Conservation (phyloP, 2,113 vertebrate genomes). For the Nothoprocta perdicaria region DNA sequence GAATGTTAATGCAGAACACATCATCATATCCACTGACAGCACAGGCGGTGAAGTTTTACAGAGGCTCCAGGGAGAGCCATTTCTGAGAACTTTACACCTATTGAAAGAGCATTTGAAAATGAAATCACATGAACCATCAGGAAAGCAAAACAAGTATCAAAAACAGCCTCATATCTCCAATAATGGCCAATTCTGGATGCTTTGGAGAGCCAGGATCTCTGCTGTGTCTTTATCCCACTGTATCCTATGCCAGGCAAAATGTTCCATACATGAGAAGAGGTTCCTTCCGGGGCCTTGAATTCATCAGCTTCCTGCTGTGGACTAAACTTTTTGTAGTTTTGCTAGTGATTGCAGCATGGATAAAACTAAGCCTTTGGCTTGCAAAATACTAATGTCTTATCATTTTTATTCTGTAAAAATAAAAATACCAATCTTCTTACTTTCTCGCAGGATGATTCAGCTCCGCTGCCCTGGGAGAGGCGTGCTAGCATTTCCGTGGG, state of each 20-base stretch:
- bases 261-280: accelerated
- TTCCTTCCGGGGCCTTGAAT: neutral
- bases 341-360: neutral
- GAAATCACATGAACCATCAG: neutral
- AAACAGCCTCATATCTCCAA: accelerated
- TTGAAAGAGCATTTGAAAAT: neutral
- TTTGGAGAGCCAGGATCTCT: neutral
- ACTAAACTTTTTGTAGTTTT: neutral
- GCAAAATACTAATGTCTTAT: neutral
- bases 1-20: neutral
- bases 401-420: neutral
- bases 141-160: neutral
- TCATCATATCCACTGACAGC: neutral
- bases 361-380: neutral
- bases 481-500: slow-evolving; percentile 70
- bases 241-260: neutral
- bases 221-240: neutral
- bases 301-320: neutral
- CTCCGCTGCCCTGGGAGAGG: slow-evolving; percentile 71
- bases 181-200: no score
- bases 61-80: neutral
- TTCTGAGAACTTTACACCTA: neutral
- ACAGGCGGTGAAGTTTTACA: neutral
- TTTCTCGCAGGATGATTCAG: slow-evolving; percentile 58
- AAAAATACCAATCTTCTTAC: neutral